Evolutionary conservation across 2,113 vertebrate species (phyloP), one percentile per base, ranked within the genome.

Genomic region (Hoplias malabaricus): DNA sequence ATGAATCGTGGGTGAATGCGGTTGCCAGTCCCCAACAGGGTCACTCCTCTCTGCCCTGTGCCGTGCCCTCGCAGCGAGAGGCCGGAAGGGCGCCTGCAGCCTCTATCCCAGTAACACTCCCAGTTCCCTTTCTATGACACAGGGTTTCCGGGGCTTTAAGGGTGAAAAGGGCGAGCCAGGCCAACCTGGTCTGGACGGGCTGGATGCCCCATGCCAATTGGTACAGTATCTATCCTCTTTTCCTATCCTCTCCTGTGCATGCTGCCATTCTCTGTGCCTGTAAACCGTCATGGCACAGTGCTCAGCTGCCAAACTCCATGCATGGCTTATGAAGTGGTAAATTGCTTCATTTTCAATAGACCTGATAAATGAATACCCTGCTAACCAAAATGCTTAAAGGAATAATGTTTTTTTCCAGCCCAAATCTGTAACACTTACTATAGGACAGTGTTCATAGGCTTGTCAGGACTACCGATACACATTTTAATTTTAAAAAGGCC

Each of bases 91-190:
- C 82, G 86, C 80, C 74, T 54, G 84, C 87, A 89, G 84, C 87
- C 82, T 88, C 86, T 88, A 85, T 90, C 85, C 85, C 83, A 91
- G 94, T 99, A 99, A 99, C 96, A 56, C 92, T 96, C 90, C 93
- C 92, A 99, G 98, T 97, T 98, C 79, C 96, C 91, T 99, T 91
- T 98, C 94, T 94, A 96, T 94, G 95, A 96, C 54, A 96, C 98
- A 99, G 98, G 98, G 98, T 93, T 98, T 99, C 96, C 97, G 98
- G 95, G 98, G 98, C 95, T 96, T 98, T 96, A 99, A 99, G 96
- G 97, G 98, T 96, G 97, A 99, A 95, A 99, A 99, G 94, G 98
- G 98, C 94, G 98, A 99, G 93, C 97, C 97, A 93, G 98, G 98
- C 91, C 97, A 99, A 86, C 98, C 98, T 94, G 98, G 98, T 92